Conservation (phyloP, 2,797 vertebrate species). For the Acridotheres tristis region DNA sequence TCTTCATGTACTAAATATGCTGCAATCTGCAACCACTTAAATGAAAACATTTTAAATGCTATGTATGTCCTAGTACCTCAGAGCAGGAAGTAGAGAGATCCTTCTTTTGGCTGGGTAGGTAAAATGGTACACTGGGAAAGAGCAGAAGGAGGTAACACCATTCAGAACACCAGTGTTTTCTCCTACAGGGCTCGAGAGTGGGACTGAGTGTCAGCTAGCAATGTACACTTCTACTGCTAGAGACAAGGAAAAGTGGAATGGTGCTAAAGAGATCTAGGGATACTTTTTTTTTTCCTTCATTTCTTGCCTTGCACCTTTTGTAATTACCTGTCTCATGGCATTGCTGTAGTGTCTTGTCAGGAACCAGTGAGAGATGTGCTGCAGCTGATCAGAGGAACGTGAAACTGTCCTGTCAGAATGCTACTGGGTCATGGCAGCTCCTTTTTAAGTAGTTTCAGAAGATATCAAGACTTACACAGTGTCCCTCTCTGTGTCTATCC, state of each 20-base stretch:
- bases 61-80: not conserved
- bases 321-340: not conserved
- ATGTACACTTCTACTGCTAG: not conserved
- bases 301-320: not conserved
- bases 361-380: rapidly evolving
- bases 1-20: not conserved
- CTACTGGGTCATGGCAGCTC: not conserved
- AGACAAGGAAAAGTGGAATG: not conserved
- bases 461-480: not conserved
- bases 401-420: not conserved
- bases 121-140: not conserved
- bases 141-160: not conserved
- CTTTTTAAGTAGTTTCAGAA: not conserved
- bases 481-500: not conserved
- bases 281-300: not conserved
- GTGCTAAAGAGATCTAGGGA: not conserved
- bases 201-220: not conserved
- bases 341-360: not conserved
- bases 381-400: not conserved
- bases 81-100: not conserved
- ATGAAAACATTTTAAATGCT: not conserved
- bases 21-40: not conserved
- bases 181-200: not conserved
- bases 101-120: not conserved
- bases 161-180: not conserved